Percentiles rank a stretch among this genome's conserved stretches.
phyloP scores from a whole-genome alignment of 2,888 invertebrate genomes.

The Augochlorella aurata region DNA sequence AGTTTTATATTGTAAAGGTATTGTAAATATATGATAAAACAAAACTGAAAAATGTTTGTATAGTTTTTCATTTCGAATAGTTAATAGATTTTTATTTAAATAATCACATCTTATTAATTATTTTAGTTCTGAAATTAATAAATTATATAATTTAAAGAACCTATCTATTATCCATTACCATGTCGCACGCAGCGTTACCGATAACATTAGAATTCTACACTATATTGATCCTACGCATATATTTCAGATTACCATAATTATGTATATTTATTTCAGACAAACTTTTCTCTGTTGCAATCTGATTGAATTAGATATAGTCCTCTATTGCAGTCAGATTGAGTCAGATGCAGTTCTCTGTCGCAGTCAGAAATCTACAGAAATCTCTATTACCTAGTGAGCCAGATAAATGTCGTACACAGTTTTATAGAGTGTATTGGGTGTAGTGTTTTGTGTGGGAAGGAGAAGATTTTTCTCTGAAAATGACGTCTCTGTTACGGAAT shows the following conservation, averaged over 20 bases:
- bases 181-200: too few species aligned
- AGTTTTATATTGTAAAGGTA: conserved; percentile 13
- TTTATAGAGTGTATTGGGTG: conserved; percentile 24
- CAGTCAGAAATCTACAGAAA: not conserved
- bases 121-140: not conserved
- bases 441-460: not conserved
- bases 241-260: too few species aligned
- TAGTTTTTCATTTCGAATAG: not conserved
- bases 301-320: too few species aligned
- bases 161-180: too few species aligned
- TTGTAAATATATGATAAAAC: conserved; percentile 19
- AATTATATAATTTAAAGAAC: not conserved
- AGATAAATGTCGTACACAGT: not conserved
- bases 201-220: too few species aligned
- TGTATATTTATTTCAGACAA: too few species aligned
- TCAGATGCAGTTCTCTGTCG: too few species aligned
- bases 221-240: too few species aligned
- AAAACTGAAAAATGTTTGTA: not conserved
- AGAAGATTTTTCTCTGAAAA: conserved; percentile 30
- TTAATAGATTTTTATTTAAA: too few species aligned
- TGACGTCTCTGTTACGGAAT: conserved; percentile 62
- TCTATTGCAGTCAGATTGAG: too few species aligned
- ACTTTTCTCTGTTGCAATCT: too few species aligned
- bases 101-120: not conserved
- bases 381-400: conserved; percentile 1